Percentiles rank a stretch among this genome's conserved stretches.
phyloP scores from a whole-genome alignment of 2,797 vertebrate genomes.

The Malurus splendens region DNA sequence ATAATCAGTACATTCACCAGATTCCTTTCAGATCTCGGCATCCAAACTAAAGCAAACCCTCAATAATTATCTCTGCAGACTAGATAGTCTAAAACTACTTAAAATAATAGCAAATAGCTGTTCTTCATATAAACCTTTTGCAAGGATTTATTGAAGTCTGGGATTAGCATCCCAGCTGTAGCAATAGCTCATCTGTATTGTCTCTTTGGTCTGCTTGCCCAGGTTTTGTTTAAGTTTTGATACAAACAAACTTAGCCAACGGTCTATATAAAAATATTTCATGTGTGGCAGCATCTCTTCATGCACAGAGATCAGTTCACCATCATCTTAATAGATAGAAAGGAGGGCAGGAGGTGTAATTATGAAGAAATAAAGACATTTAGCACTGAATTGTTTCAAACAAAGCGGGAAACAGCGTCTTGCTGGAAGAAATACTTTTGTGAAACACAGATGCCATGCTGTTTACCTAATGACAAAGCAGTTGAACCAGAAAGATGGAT shows the following conservation, averaged over 20 bases:
- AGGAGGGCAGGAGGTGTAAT: background rate
- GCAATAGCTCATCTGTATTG: background rate
- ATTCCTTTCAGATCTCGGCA: background rate
- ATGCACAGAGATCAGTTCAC: background rate
- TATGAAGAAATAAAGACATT: background rate
- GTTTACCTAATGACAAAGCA: slow-evolving; percentile 47
- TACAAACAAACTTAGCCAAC: background rate
- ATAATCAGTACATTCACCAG: background rate
- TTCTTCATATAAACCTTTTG: background rate
- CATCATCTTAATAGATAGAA: background rate
- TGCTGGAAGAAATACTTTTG: slow-evolving; percentile 15
- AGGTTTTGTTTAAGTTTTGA: background rate
- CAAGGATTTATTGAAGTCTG: background rate
- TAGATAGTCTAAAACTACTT: background rate
- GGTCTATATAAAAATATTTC: background rate
- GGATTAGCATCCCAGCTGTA: background rate
- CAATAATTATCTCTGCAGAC: background rate
- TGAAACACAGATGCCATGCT: slow-evolving; percentile 28
- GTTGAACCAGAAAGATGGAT: slow-evolving; percentile 48
- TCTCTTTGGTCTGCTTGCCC: background rate
- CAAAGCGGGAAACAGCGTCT: background rate
- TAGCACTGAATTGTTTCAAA: background rate
- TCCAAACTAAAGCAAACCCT: background rate
- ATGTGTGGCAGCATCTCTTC: background rate
- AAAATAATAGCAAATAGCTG: background rate